Evolutionary conservation across 1,140 invertebrate species (phyloP).

Genomic region (Drosophila kikkawai): DNA sequence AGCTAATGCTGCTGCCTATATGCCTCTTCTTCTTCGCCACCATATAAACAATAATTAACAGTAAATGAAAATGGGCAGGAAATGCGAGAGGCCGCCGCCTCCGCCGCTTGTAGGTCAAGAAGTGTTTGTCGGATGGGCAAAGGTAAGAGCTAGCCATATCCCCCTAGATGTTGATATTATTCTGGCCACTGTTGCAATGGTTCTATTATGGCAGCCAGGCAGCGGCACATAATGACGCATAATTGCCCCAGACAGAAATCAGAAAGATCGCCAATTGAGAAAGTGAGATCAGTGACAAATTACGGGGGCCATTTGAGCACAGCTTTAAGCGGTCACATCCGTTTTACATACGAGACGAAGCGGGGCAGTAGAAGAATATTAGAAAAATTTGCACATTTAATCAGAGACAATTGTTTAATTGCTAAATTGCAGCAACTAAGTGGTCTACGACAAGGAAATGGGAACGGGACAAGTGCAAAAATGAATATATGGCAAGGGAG

Average conservation of each 20-base stretch:
- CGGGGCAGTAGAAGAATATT: conserved; percentile 49
- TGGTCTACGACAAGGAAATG: conserved; percentile 35
- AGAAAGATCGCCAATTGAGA: conserved; percentile 34
- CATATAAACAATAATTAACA: conserved; percentile 69
- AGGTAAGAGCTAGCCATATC: conserved; percentile 11
- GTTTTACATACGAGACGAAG: conserved; percentile 28
- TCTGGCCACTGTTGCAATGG: conserved; percentile 47
- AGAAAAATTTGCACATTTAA: conserved; percentile 82
- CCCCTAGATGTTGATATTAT: conserved; percentile 11
- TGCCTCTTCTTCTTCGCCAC: background rate
- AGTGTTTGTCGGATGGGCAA: conserved; percentile 27
- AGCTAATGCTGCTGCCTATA: conserved; percentile 55
- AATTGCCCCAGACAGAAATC: conserved; percentile 44
- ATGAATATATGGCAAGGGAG: background rate
- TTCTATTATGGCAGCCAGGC: conserved; percentile 6
- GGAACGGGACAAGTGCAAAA: conserved; percentile 1
- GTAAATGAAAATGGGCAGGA: conserved; percentile 70
- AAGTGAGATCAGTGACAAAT: conserved; percentile 67
- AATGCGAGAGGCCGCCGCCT: conserved; percentile 30
- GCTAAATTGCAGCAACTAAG: conserved; percentile 48
- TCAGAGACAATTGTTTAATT: conserved; percentile 78
- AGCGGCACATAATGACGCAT: conserved; percentile 41
- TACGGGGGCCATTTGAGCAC: conserved; percentile 47
- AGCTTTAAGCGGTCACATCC: conserved; percentile 72
- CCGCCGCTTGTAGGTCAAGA: conserved; percentile 74